Evolutionary conservation across 2,113 vertebrate species (phyloP).

Genomic region (Turnix velox): DNA sequence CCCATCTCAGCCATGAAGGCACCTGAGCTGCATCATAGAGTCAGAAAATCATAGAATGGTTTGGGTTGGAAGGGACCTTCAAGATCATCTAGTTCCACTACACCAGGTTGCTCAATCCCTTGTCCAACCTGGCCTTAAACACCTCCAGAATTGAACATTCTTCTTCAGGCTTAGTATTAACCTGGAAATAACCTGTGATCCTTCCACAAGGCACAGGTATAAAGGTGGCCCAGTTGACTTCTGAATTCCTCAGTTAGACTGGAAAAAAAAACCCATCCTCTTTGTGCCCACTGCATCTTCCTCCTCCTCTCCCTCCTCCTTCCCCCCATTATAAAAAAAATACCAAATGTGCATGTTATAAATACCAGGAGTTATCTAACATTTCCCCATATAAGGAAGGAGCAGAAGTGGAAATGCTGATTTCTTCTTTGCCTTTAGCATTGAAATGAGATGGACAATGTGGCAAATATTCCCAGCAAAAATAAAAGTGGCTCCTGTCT

Average conservation of each 20-base stretch:
- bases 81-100: too few species aligned
- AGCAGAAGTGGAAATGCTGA: slow-evolving; percentile 44
- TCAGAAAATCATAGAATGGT: too few species aligned
- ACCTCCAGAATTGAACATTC: too few species aligned
- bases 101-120: too few species aligned
- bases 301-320: not conserved
- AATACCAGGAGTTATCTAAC: slow-evolving; percentile 65
- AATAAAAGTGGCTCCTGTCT: not conserved
- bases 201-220: not conserved
- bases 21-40: too few species aligned
- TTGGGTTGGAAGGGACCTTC: too few species aligned
- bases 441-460: slow-evolving; percentile 11
- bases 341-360: slow-evolving; percentile 54
- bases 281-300: slow-evolving; percentile 29
- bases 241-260: not conserved
- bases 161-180: not conserved
- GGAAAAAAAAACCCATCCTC: slow-evolving; percentile 15
- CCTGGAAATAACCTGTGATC: slow-evolving; percentile 10
- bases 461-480: not conserved
- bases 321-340: slow-evolving; percentile 16
- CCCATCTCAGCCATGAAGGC: not conserved
- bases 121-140: too few species aligned
- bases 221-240: not conserved
- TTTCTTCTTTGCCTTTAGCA: slow-evolving; percentile 42
- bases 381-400: slow-evolving; percentile 60